Conservation (phyloP, 2,113 vertebrate species). For the Alethe castanea region DNA sequence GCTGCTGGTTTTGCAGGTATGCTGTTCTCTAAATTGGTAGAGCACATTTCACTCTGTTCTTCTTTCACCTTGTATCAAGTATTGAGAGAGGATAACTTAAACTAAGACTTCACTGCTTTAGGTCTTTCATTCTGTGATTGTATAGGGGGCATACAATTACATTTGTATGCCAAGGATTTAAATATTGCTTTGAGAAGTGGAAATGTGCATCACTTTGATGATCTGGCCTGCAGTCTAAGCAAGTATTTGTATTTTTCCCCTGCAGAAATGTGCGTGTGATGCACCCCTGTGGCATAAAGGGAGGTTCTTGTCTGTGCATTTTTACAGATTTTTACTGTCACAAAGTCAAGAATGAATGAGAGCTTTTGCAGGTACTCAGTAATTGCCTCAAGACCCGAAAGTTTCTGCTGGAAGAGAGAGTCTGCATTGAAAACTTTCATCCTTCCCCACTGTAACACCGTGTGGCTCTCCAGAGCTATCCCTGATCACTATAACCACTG, state of each 20-base stretch:
- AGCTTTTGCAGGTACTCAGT: neutral
- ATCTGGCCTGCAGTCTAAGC: neutral
- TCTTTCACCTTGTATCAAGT: neutral
- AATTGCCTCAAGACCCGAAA: neutral
- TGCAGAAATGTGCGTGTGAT: neutral
- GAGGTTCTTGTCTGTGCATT: neutral
- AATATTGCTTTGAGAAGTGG: neutral
- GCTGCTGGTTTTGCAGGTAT: neutral
- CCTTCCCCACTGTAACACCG: neutral
- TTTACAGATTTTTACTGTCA: neutral
- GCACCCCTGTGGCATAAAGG: neutral
- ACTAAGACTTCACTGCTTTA: neutral
- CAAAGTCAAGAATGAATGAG: neutral
- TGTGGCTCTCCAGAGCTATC: neutral
- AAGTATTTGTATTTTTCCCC: neutral
- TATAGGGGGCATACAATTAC: neutral
- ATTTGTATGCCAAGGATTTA: neutral
- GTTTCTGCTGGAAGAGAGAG: neutral
- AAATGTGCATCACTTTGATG: neutral
- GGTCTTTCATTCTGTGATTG: neutral
- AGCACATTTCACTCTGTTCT: neutral
- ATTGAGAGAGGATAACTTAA: neutral
- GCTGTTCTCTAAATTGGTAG: neutral
- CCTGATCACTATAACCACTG: neutral
- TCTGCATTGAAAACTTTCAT: neutral